These are phyloP conservation scores for Eupithecia centaureata DNA, from an alignment of 2,888 invertebrate species.

Conservation along the genomic window DNA sequence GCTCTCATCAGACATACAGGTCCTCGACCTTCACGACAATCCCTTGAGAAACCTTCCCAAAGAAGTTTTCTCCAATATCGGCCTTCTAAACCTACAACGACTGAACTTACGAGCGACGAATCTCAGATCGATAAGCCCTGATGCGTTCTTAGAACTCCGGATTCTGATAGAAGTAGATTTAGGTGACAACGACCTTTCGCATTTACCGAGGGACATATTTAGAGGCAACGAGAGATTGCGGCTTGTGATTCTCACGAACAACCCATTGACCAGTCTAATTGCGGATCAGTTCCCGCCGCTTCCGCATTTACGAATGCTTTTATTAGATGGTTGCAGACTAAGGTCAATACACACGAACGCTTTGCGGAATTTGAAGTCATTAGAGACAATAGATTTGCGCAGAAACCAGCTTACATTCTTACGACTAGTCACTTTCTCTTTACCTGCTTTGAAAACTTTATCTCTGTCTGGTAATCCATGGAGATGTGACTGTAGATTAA, in stretches of 20 bases:
- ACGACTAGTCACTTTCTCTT: conserved; percentile 85
- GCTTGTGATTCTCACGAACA: conserved; percentile 91
- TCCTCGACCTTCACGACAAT: conserved; percentile 92
- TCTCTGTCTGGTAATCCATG: conserved; percentile 94
- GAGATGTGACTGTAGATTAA: conserved; percentile 94
- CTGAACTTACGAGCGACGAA: conserved; percentile 91
- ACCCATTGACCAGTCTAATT: conserved; percentile 89
- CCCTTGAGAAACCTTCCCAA: conserved; percentile 89
- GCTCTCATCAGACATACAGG: conserved; percentile 84
- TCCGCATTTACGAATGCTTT: conserved; percentile 91
- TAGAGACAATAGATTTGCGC: conserved; percentile 91
- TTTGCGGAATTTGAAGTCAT: conserved; percentile 88
- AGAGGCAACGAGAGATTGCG: conserved; percentile 92
- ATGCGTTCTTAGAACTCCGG: conserved; percentile 93
- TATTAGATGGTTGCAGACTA: conserved; percentile 91
- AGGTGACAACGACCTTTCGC: conserved; percentile 90
- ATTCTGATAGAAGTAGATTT: conserved; percentile 95
- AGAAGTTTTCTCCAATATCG: conserved; percentile 91
- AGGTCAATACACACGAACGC: conserved; percentile 90
- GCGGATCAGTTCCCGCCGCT: conserved; percentile 92
- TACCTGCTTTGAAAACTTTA: conserved; percentile 91
- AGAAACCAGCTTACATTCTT: conserved; percentile 89
- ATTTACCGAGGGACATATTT: conserved; percentile 91
- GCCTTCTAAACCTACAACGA: conserved; percentile 92
- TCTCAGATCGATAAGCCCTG: conserved; percentile 89